phyloP scores from a whole-genome alignment of 2,888 invertebrate species.

The Dromius quadrimaculatus region DNA sequence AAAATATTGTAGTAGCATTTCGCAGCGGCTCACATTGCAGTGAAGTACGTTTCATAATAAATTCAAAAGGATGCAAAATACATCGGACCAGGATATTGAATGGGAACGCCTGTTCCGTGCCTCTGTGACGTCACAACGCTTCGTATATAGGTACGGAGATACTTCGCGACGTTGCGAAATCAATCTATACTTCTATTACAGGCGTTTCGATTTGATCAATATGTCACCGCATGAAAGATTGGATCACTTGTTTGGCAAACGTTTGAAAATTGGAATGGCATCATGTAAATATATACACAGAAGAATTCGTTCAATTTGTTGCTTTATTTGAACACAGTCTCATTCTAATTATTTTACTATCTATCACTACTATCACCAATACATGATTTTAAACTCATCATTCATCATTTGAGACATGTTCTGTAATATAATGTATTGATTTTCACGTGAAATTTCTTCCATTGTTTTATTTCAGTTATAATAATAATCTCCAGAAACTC shows the following conservation, averaged over 20 bases:
- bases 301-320: slow-evolving; percentile 44
- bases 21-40: not conserved
- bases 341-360: slow-evolving; percentile 7
- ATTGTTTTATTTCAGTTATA: no score
- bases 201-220: slow-evolving; percentile 45
- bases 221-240: slow-evolving; percentile 46
- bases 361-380: not conserved
- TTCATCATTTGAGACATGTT: no score
- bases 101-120: not conserved
- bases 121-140: slow-evolving; percentile 14
- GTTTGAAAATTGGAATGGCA: slow-evolving; percentile 43
- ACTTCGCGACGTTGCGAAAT: slow-evolving; percentile 33
- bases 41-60: slow-evolving; percentile 24
- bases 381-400: no score
- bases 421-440: no score
- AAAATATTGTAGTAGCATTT: slow-evolving; percentile 9
- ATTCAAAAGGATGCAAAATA: slow-evolving; percentile 25
- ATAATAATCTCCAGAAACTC: no score
- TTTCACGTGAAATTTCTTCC: no score
- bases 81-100: slow-evolving; percentile 27
- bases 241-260: slow-evolving; percentile 46
- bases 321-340: slow-evolving; percentile 12
- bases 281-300: slow-evolving; percentile 43
- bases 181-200: slow-evolving; percentile 39
- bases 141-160: slow-evolving; percentile 4